Evolutionary conservation across 2,797 vertebrate species (phyloP).

Genomic region (Argentina silus): DNA sequence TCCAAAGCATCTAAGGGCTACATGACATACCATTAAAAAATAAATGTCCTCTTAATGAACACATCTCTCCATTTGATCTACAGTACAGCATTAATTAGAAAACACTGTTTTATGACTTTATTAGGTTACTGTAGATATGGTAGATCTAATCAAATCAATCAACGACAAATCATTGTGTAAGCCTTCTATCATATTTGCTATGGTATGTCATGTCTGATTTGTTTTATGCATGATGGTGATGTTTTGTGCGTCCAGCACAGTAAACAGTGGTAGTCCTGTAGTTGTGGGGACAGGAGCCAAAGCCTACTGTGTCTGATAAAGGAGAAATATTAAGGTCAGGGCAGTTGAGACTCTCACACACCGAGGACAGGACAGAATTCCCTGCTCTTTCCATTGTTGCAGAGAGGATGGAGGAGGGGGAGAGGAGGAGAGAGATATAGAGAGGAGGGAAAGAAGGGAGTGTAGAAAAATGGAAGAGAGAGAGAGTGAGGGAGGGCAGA

Average conservation of each 20-base stretch:
- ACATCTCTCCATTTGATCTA: neutral
- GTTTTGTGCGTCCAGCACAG: slow-evolving; percentile 33
- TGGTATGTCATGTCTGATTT: slow-evolving; percentile 12
- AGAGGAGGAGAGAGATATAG: too few relatives aligned
- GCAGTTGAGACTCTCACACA: neutral
- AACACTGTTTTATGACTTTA: neutral
- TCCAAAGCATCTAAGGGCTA: slow-evolving; percentile 20
- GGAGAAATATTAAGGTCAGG: slow-evolving; percentile 23
- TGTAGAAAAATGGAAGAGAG: neutral
- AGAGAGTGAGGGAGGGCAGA: neutral
- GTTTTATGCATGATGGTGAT: slow-evolving; percentile 14
- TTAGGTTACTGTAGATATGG: neutral
- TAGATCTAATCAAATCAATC: too few relatives aligned
- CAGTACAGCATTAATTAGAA: neutral
- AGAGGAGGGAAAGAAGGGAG: too few relatives aligned
- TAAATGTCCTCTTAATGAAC: neutral
- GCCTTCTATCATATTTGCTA: slow-evolving; percentile 37
- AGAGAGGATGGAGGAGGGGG: too few relatives aligned
- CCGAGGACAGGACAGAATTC: neutral
- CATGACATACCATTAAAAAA: neutral
- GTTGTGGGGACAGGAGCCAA: slow-evolving; percentile 6
- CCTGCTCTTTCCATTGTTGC: neutral
- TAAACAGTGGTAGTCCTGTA: slow-evolving; percentile 22
- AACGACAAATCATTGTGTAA: too few relatives aligned
- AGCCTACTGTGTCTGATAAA: neutral